These are phyloP conservation scores for Forbesichthys papilliferus DNA, from an alignment of 2,113 vertebrate genomes.

Conservation along the genomic window DNA sequence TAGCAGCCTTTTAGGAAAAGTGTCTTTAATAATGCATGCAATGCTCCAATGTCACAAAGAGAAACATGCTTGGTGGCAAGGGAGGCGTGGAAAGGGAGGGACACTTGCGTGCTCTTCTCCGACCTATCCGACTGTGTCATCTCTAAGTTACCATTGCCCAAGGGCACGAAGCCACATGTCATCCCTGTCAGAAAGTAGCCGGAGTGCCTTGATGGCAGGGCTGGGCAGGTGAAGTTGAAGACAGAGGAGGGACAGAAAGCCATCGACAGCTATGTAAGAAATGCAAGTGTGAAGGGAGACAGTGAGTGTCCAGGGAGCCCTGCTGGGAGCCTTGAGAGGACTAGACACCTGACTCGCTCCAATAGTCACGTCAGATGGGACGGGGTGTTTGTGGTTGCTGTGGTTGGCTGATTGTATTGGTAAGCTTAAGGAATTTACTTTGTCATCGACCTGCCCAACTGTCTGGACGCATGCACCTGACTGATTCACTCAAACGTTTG, in stretches of 20 bases:
- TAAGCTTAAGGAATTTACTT: slow-evolving; percentile 27
- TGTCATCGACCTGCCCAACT: slow-evolving; percentile 13
- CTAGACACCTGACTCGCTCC: slow-evolving; percentile 50
- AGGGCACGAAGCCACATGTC: too few relatives aligned
- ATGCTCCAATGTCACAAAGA: slow-evolving; percentile 66
- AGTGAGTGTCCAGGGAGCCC: too few relatives aligned
- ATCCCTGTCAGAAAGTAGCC: too few relatives aligned
- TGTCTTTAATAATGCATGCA: slow-evolving; percentile 79
- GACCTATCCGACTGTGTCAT: slow-evolving; percentile 40
- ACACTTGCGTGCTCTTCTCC: slow-evolving; percentile 28
- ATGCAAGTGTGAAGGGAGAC: too few relatives aligned
- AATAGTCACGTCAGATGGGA: slow-evolving; percentile 22
- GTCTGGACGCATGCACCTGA: neutral
- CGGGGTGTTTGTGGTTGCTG: neutral
- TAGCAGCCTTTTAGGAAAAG: slow-evolving; percentile 79
- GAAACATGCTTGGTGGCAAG: slow-evolving; percentile 57
- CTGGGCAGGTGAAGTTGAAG: neutral
- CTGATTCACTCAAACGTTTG: slow-evolving; percentile 41
- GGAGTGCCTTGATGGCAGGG: neutral
- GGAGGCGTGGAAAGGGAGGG: slow-evolving; percentile 3
- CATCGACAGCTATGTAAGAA: too few relatives aligned
- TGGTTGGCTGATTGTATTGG: slow-evolving; percentile 18
- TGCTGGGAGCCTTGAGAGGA: slow-evolving; percentile 14
- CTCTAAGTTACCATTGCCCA: slow-evolving; percentile 29
- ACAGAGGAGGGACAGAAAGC: slow-evolving; percentile 22